Base-by-base conservation (phyloP, 2,113 vertebrate species). In the Chascanopsetta lugubris region DNA sequence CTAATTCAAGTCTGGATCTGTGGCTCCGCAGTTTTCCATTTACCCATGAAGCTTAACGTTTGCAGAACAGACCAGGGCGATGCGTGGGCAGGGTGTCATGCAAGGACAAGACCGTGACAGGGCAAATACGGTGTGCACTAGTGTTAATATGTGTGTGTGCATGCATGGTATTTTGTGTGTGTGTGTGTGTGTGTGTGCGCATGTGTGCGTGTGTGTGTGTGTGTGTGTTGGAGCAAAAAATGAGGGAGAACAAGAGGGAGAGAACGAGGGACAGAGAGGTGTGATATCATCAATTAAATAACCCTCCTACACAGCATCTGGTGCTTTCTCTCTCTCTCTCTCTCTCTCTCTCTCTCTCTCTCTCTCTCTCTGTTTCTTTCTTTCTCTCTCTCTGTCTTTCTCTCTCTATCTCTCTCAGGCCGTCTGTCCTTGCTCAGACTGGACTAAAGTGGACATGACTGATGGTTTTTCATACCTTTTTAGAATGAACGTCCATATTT, bases 251-350 rank as follows among this genome's bases (percentile, higher is more conserved):
- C 30, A 72, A 69, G 80, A 82, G 58, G 47, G 75, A 80, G 60
- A 67, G 69, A 74, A 80, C 60, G 40, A 70, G 55, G 75, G 68
- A 80, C 60, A 60, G 69, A 84, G 75, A 87, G 83, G 87, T 89
- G 88, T 87, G 85, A 90, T 90, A 88, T 88, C 78, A 82, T 87
- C 85, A 88, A 89, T 91, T 88, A 90, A 87, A 90, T 87, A 91
- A 86, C 73, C 83, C 81, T 79, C 88, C 87, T 83, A 90, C 88
- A 79, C 80, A 84, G 86, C 87, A 90, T 88, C 88, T 91, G 86
- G 84, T 86, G 82, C 80, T 85, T 78, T 77, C 73, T 79, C 56
- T 48, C 46, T 48, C 21, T 47, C 45, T 24, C 45, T 47, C 21
- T 24, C 45, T 47, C 45, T 47, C 45, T 47, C 45, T 24, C 45